A percentile compares a stretch with the other conserved stretches of the same genome.
phyloP scores from a whole-genome alignment of 2,888 invertebrate species.

The Dysmachus trigonus region DNA sequence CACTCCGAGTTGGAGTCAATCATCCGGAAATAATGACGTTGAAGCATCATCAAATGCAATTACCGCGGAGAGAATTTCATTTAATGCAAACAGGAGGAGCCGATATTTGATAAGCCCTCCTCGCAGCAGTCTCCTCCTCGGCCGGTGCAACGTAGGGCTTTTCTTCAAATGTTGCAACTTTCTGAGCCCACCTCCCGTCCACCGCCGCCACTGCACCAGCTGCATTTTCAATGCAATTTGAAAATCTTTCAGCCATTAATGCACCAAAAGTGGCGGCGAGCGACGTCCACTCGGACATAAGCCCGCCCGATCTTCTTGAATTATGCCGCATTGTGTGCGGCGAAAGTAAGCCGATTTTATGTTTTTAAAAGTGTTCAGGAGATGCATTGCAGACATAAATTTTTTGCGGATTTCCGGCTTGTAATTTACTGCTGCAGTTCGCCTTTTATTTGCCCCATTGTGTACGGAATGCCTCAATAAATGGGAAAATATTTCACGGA shows the following conservation, averaged over 20 bases:
- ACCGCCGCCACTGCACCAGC: background rate
- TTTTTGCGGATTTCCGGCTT: background rate
- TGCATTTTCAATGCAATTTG: background rate
- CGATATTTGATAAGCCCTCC: background rate
- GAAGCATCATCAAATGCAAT: slow-evolving; percentile 27
- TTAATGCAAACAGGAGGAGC: background rate
- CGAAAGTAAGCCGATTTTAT: background rate
- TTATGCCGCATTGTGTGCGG: background rate
- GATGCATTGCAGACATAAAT: background rate
- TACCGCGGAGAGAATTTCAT: slow-evolving; percentile 1
- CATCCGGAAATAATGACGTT: slow-evolving; percentile 16
- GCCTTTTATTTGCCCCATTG: background rate
- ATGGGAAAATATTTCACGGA: background rate
- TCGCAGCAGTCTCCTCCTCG: background rate
- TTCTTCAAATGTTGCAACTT: background rate
- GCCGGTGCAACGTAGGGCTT: background rate
- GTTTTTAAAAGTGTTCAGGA: background rate
- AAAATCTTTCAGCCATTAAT: background rate
- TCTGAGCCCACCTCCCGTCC: background rate
- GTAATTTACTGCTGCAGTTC: background rate
- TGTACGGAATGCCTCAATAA: background rate
- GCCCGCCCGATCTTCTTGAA: background rate
- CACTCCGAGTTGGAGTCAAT: slow-evolving; percentile 8
- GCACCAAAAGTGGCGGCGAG: background rate
- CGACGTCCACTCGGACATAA: background rate